A percentile compares a stretch with the other conserved stretches of the same genome.
Evolutionary conservation across 2,888 invertebrate species (phyloP).

Genomic region (Acronicta psi): DNA sequence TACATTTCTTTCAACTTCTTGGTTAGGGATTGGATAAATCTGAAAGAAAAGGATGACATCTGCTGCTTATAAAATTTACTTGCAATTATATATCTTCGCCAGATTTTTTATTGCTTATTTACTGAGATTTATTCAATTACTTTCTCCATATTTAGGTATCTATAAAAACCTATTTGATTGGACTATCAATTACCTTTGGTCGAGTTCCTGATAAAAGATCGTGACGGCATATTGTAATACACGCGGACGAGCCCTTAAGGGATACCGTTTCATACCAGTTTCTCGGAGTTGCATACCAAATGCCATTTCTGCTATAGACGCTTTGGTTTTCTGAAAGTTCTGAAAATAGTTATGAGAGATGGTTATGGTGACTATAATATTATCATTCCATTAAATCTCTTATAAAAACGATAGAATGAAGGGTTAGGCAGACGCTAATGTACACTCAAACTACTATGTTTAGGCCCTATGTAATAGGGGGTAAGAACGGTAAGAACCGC

Average conservation of each 20-base stretch:
- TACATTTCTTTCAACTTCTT: conserved; percentile 92
- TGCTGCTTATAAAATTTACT: not conserved
- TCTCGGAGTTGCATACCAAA: conserved; percentile 97
- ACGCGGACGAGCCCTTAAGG: conserved; percentile 94
- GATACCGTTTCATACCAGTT: conserved; percentile 96
- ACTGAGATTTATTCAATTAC: too few species aligned
- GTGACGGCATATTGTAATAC: conserved; percentile 97
- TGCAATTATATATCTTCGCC: too few species aligned
- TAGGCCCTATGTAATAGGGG: too few species aligned
- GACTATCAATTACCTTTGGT: conserved; percentile 86
- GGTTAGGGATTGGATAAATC: conserved; percentile 93
- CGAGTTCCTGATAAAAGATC: conserved; percentile 94
- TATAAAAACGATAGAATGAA: too few species aligned
- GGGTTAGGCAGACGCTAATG: too few species aligned
- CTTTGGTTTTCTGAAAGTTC: conserved; percentile 95
- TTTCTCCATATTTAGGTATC: too few species aligned
- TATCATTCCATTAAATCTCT: too few species aligned
- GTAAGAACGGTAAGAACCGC: too few species aligned
- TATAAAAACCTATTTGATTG: too few species aligned
- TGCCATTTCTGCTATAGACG: conserved; percentile 95
- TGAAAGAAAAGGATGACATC: conserved; percentile 77
- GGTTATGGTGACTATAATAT: not conserved
- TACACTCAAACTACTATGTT: too few species aligned
- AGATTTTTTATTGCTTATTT: too few species aligned
- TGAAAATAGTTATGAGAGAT: conserved; percentile 68